Base-by-base conservation (phyloP, 2,888 invertebrate genomes). In the Drosophila pseudotakahashii region DNA sequence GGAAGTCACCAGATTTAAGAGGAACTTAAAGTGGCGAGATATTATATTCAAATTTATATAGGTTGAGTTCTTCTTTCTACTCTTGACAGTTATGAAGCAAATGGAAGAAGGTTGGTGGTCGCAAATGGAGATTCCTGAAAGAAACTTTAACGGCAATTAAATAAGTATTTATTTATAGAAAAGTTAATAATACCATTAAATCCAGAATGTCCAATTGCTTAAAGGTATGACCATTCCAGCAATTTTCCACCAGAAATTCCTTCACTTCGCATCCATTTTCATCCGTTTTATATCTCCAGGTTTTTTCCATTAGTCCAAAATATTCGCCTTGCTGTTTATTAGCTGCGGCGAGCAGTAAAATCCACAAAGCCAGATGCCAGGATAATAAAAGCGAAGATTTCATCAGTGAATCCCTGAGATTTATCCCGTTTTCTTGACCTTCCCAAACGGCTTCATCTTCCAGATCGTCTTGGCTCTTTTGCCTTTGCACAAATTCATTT, bases 301-400 rank as follows among this genome's bases (percentile, higher is more conserved):
- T 16, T 11, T 50, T 36, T 2, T 19, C 11, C 11, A 59, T 37
- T 4, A 54, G 10, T 2, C 2, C 36, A 0, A 50, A 10, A 39
- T 73, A 73, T 10, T 52, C 66, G 1, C 9, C 10, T 10, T 81
- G 79, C 7, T 78, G 79, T 7, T 59, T 6, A 7, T 53, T n/a
- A 6, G 78, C 83, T 0, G 78, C 68, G 6, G 42, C 52, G 0
- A 84, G 14, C 0, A 84, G 52, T 16, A 76, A 42, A 44, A 81
- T 14, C 58, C 69, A 26, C 44, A 67, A 11, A 3, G 47, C 55
- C 44, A 63, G 14, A 26, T 73, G 57, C 74, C 77, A 79, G 2
- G 50, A 26, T 26, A 86, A 19, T 1, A 51, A 45, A 2, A 61
- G 7, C 0, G 52, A 37, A 0, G 71, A 44, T 9, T 16, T 2